Evolutionary conservation across 2,113 vertebrate genomes (phyloP).

Genomic region (Hippocampus comes): DNA sequence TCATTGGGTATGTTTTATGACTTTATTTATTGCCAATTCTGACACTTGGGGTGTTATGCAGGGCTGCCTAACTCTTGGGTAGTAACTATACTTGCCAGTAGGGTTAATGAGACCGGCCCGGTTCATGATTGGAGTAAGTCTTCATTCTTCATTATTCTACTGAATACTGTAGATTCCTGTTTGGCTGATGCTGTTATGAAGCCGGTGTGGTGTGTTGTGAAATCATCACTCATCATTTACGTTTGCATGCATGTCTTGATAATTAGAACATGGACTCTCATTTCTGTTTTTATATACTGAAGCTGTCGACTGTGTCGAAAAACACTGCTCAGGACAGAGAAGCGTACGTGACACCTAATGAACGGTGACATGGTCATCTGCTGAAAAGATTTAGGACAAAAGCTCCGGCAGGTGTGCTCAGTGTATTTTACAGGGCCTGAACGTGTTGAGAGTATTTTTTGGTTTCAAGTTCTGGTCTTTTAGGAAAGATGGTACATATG

Average conservation of each 20-base stretch:
- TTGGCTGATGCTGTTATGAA: not conserved
- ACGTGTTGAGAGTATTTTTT: not conserved
- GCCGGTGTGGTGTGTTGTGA: not conserved
- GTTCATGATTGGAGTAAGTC: not conserved
- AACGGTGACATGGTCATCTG: not conserved
- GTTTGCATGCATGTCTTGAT: not conserved
- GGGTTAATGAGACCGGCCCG: not conserved
- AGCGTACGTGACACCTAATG: not conserved
- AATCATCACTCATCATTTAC: not conserved
- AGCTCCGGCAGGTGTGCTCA: not conserved
- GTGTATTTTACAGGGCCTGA: not conserved
- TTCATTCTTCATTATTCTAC: not conserved
- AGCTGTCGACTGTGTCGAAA: not conserved
- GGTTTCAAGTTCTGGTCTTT: not conserved
- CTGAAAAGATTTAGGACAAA: not conserved
- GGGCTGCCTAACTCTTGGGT: not conserved
- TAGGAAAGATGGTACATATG: not conserved
- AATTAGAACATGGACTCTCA: not conserved
- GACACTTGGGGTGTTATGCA: not conserved
- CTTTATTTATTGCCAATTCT: not conserved
- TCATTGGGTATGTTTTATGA: not conserved
- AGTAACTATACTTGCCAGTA: not conserved
- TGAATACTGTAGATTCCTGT: not conserved
- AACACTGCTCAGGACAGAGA: not conserved
- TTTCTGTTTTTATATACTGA: not conserved